Evolutionary conservation across 2,797 vertebrate genomes (phyloP).

Genomic region (Malurus splendens): DNA sequence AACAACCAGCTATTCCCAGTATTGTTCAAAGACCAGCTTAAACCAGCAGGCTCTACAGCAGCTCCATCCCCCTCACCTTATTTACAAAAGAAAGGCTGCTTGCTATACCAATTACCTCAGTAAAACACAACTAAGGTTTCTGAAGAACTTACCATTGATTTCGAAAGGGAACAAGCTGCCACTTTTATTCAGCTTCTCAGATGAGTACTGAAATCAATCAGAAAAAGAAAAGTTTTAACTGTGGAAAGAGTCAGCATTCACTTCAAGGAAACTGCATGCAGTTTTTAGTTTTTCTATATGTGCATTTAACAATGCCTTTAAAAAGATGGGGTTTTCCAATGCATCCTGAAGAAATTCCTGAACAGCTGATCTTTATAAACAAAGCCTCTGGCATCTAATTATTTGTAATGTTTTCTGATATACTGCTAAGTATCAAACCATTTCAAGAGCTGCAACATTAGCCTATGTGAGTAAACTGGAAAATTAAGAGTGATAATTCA

Average conservation of each 20-base stretch:
- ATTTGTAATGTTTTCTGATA: not conserved
- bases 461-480: not conserved
- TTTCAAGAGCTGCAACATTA: not conserved
- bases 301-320: not conserved
- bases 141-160: slow-evolving; percentile 70
- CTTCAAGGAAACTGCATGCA: not conserved
- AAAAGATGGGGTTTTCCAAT: not conserved
- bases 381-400: not conserved
- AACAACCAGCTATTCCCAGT: slow-evolving; percentile 60
- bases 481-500: not conserved
- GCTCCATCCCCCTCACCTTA: slow-evolving; percentile 55
- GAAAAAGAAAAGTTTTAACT: slow-evolving; percentile 41
- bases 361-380: not conserved
- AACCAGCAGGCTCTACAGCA: slow-evolving; percentile 59
- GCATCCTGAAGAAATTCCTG: not conserved
- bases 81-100: slow-evolving; percentile 67
- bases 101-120: slow-evolving; percentile 57
- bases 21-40: slow-evolving; percentile 63
- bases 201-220: slow-evolving; percentile 72
- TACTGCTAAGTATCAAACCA: not conserved
- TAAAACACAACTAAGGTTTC: slow-evolving; percentile 19
- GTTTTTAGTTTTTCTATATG: not conserved
- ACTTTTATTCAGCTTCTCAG: slow-evolving; percentile 69
- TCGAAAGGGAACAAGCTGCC: slow-evolving; percentile 70
- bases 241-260: slow-evolving; percentile 20